Evolutionary conservation across 1,140 invertebrate species (phyloP), one percentile per base, ranked within the genome.

Genomic region (Hydropsyche tenuis): DNA sequence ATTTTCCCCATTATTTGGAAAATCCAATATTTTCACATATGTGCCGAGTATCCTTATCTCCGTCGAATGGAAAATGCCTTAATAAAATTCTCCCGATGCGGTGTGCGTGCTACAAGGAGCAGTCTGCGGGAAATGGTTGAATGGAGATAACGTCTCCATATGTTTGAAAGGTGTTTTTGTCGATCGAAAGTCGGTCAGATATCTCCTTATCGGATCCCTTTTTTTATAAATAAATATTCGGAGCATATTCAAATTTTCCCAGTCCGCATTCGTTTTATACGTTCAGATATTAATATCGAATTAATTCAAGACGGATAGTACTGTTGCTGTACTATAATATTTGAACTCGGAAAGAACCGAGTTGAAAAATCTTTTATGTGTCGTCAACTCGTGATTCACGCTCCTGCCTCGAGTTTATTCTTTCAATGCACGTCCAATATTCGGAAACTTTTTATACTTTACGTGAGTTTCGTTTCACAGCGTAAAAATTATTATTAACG

Each of bases 21-120:
- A 65, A 65, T 43, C 63, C 37, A 65, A 65, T 65, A 65, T 65
- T 65, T 65, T 65, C 63, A 42, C 63, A 65, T 45, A 22, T 65
- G 30, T 42, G 18, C 42, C 14, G 30, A 43, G 42, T 65, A 45
- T 43, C 30, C 30, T 65, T 65, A 65, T 65, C 30, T 65, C 14
- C n/a, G 37, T 43, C 42, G 63, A 65, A 65, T 65, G 63, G 63
- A 65, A 65, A 65, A 65, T 65, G 63, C 63, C 63, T 65, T 65
- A 65, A 65, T 65, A 65, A 65, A 42, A 65, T 65, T 65, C 63
- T 65, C 20, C 30, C 30, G n/a, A 45, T 65, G 63, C 30, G 27
- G 42, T 65, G 63, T 23, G 56, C 22, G 56, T 20, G 12, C 4
- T 12, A 60, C 56, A 60, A 60, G 56, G 56, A 60, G 23, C 56